Percentiles rank a stretch among this genome's conserved stretches.
Conservation (phyloP, 2,113 vertebrate genomes). For the Notarius lentiginosus region DNA sequence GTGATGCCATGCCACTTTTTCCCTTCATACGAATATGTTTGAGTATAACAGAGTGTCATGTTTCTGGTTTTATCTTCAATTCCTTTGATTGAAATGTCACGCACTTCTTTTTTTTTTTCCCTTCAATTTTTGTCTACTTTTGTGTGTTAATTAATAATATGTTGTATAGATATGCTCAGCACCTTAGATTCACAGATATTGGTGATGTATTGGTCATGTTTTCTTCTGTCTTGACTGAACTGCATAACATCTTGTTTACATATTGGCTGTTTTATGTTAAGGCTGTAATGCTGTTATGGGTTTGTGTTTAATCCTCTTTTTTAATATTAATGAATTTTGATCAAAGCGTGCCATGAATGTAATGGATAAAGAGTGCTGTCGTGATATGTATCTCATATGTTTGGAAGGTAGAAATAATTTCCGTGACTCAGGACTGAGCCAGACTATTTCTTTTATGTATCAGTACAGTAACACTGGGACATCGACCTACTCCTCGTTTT, state of each 20-base stretch:
- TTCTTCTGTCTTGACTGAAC: slow-evolving; percentile 23
- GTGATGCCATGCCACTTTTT: neutral
- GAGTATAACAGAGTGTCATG: neutral
- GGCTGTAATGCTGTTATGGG: slow-evolving; percentile 22
- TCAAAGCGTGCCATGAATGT: slow-evolving; percentile 19
- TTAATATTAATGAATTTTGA: neutral
- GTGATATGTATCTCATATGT: neutral
- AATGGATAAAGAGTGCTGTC: slow-evolving; percentile 5
- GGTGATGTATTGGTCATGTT: slow-evolving; percentile 28
- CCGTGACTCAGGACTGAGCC: slow-evolving; percentile 29
- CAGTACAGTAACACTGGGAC: neutral
- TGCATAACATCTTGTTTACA: slow-evolving; percentile 28
- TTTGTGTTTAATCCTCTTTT: slow-evolving; percentile 9
- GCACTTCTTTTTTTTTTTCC: neutral
- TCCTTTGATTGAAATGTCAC: neutral
- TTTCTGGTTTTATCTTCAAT: neutral
- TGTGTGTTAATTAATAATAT: neutral
- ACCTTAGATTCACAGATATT: slow-evolving; percentile 33
- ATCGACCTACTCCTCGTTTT: neutral
- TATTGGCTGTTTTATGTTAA: slow-evolving; percentile 24
- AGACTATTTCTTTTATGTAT: neutral
- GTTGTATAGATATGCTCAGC: slow-evolving; percentile 40
- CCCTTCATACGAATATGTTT: neutral
- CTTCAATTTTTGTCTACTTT: neutral
- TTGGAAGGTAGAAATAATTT: neutral